phyloP scores from a whole-genome alignment of 37 sponge, comb jelly and placozoan species.

The Dysidea cf. avara region DNA sequence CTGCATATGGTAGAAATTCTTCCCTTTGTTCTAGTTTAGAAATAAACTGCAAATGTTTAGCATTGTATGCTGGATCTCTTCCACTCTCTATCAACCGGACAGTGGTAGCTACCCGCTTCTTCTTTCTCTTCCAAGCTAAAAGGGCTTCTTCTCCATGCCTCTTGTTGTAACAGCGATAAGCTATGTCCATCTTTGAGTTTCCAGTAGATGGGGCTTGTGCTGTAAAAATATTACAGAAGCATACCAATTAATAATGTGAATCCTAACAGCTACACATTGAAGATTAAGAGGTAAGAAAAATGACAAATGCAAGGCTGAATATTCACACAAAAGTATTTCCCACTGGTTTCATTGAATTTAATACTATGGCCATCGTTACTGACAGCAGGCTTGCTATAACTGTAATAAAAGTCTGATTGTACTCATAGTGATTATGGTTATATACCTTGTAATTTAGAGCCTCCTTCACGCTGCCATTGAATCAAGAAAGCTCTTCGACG shows the following conservation, averaged over 20 bases:
- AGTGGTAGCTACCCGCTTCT: constrained; percentile 36
- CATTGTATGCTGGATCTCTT: constrained; percentile 1
- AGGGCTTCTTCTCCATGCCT: constrained; percentile 55
- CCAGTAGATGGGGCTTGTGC: constrained; percentile 24
- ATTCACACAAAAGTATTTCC: too few relatives aligned
- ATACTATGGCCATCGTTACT: too few relatives aligned
- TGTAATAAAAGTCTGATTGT: too few relatives aligned
- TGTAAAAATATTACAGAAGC: constrained; percentile 7
- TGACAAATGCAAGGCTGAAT: too few relatives aligned
- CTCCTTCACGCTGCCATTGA: constrained; percentile 54
- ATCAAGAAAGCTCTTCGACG: constrained; percentile 61
- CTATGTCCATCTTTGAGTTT: constrained; percentile 25
- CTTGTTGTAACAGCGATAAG: constrained; percentile 39
- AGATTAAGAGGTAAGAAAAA: too few relatives aligned
- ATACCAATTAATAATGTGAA: too few relatives aligned
- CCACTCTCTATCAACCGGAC: constrained; percentile 21
- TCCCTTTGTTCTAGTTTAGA: constrained; percentile 31
- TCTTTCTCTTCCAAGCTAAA: constrained; percentile 37
- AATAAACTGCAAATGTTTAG: constrained; percentile 48
- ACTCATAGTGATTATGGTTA: too few relatives aligned
- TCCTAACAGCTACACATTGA: too few relatives aligned
- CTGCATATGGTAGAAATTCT: not conserved
- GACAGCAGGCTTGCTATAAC: too few relatives aligned
- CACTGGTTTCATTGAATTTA: too few relatives aligned
- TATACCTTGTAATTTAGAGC: constrained; percentile 25